Percentiles rank a stretch among this genome's conserved stretches.
phyloP scores from a whole-genome alignment of 37 sponge, comb jelly and placozoan species.

The Halichondria panicea region DNA sequence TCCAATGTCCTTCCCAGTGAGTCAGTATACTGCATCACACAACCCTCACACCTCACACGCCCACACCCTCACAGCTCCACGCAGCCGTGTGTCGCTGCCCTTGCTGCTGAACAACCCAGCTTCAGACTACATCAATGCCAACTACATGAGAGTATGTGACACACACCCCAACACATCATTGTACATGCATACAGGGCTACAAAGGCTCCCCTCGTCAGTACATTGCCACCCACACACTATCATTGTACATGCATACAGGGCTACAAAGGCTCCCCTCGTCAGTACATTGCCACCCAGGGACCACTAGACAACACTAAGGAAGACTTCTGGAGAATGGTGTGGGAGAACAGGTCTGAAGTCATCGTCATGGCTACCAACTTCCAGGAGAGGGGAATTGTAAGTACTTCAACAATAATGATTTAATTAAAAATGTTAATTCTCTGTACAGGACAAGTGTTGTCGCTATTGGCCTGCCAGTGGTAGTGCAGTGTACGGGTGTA shows the following conservation, averaged over 20 bases:
- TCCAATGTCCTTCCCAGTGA: constrained; percentile 83
- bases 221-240: neutral
- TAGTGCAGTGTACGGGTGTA: constrained; percentile 41
- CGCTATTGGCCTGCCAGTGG: constrained; percentile 86
- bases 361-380: constrained; percentile 83
- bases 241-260: constrained; percentile 39
- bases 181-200: neutral
- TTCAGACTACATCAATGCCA: constrained; percentile 91
- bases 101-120: constrained; percentile 63
- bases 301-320: constrained; percentile 63
- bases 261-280: constrained; percentile 22
- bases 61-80: constrained; percentile 49
- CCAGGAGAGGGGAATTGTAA: constrained; percentile 57
- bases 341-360: constrained; percentile 54
- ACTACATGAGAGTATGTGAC: constrained; percentile 71
- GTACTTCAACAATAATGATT: neutral
- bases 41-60: neutral
- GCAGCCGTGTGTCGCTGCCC: constrained; percentile 68
- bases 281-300: constrained; percentile 84
- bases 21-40: neutral
- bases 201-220: neutral
- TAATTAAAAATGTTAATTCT: neutral
- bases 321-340: constrained; percentile 90
- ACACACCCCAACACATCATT: neutral
- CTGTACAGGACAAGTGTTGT: constrained; percentile 62